Base-by-base conservation (phyloP, 2,888 invertebrate genomes). In the Pseudococcus jackbeardsleyi region DNA sequence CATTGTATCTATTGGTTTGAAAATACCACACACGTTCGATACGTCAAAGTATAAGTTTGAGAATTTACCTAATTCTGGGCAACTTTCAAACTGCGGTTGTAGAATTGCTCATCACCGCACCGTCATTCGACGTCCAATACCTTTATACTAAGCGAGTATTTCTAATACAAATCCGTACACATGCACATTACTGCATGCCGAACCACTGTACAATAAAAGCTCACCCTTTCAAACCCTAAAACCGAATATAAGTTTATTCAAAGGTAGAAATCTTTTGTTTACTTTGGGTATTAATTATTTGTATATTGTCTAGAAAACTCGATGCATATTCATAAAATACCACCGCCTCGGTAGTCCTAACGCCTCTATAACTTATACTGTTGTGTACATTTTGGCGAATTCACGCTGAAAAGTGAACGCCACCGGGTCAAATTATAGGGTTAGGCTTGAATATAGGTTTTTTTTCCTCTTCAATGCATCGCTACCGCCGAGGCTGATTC, bases 261-360 rank as follows among this genome's bases (percentile, higher is more conserved):
- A 64, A 64, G 22, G 64, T 22, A 64, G 68, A 33, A 72, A 72
- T 72, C 68, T 72, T 72, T 33, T 33, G 68, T 72, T 72, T 26
- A 15, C 33, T 12, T 12, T 19, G 0, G 19, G 59, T 72, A 26
- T 72, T 33, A 22, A 72, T 72, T 72, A 72, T 72, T 59, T 59
- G 19, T 59, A 19, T 72, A 72, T 72, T 72, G 33, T 22, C 68
- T 72, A 6, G 68, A 72, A 72, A 22, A 72, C 68, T 72, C 68
- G 68, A 72, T 33, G 68, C 68, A 33, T 72, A 72, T 72, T 72
- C 68, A 33, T 72, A 26, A 72, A 26, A 72, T 72, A 6, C 59
- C 19, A 19, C 59, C 19, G 5, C 19, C 6, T 59, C 68, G n/a
- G n/a, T 3, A 33, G 26, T 33, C 26, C 26, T 33, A 12, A 1